Base-by-base conservation (phyloP, 2,113 vertebrate genomes). In the Urocitellus parryii region DNA sequence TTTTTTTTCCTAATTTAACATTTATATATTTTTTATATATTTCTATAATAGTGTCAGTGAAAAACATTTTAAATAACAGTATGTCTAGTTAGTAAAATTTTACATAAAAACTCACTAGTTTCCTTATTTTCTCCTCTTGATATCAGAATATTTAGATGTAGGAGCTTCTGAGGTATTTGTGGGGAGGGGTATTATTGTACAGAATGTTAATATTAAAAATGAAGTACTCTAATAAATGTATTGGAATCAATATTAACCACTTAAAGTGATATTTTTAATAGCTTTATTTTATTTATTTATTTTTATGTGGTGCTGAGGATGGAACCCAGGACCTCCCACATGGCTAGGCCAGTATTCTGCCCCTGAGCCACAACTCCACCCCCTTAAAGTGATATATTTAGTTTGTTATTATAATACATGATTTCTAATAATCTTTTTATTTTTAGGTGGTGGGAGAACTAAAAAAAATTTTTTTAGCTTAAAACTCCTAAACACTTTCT, bases 351-450 rank as follows among this genome's bases (percentile, higher is more conserved):
- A 51, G 51, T 14, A 14, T 14, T 51, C 51, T 51, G 13, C 51
- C 51, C 14, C 51, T 51, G 51, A 51, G 51, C 51, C 13, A 51
- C 51, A 51, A 51, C 13, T 14, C 51, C 51, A 51, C 2, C 51
- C 51, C 13, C 51, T 45, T 45, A 45, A 9, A 45, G 45, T 45
- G 45, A 45, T 45, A 45, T 45, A 45, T 51, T 88, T 84, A 84
- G 58, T 65, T 94, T 97, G 53, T 93, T 93, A 72, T 29, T 95
- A 10, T 9, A 85, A 11, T 84, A 56, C 94, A n/a, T 9, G 78
- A 14, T 22, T 90, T 94, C 61, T 8, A 78, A 79, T 39, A 48
- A 94, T 20, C n/a, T 53, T 86, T 94, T 70, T 65, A 18, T 56
- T 48, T 42, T 25, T 63, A 82, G 32, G 27, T 82, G 7, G 20